A percentile compares a stretch with the other conserved stretches of the same genome.
phyloP scores from a whole-genome alignment of 2,888 invertebrate genomes.

The Pyralis farinalis region DNA sequence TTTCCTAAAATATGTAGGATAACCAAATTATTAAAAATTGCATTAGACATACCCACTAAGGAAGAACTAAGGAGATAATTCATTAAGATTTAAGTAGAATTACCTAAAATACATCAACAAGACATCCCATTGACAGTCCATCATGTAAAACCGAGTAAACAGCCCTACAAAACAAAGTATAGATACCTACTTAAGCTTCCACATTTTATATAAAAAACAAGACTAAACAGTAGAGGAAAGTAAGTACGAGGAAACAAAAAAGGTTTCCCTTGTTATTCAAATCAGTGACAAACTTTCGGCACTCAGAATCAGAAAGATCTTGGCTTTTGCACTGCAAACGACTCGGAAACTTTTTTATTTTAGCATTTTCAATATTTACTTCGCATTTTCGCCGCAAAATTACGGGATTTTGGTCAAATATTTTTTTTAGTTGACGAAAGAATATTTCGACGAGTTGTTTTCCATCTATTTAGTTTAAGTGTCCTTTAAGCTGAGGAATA shows the following conservation, averaged over 20 bases:
- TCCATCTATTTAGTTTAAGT: background rate
- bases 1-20: no score
- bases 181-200: slow-evolving; percentile 11
- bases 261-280: slow-evolving; percentile 72
- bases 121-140: background rate
- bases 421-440: background rate
- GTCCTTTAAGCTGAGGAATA: no score
- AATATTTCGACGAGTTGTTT: background rate
- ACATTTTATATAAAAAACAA: slow-evolving; percentile 20
- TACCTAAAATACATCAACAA: background rate
- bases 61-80: background rate
- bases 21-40: no score
- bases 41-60: no score
- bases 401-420: slow-evolving; percentile 3
- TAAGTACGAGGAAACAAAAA: slow-evolving; percentile 38
- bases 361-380: slow-evolving; percentile 34
- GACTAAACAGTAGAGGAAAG: slow-evolving; percentile 12
- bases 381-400: slow-evolving; percentile 10
- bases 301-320: slow-evolving; percentile 35
- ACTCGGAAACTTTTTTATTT: slow-evolving; percentile 40
- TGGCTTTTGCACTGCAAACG: slow-evolving; percentile 41
- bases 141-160: slow-evolving; percentile 19
- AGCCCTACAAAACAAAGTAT: slow-evolving; percentile 15
- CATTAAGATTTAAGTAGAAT: background rate
- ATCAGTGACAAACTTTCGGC: slow-evolving; percentile 57